Evolutionary conservation across 2,113 vertebrate genomes (phyloP), one percentile per base, ranked within the genome.

Genomic region (Bufo gargarizans): DNA sequence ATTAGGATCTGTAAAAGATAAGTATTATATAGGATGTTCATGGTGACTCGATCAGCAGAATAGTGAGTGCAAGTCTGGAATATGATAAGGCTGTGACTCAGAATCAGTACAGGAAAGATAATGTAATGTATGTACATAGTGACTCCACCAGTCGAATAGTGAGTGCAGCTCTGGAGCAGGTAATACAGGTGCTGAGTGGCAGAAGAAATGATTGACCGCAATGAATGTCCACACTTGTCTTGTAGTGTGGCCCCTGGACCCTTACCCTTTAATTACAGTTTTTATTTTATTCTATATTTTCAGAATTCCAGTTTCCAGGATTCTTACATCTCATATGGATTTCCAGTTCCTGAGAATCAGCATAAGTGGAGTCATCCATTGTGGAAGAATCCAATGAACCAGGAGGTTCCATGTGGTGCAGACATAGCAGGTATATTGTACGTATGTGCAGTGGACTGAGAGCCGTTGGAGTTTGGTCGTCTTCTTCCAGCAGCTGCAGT

Each of bases 341-440:
- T 84, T 84, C 82, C 82, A 53, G 11, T 69, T 12, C n/a, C 53
- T 84, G 59, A 67, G 11, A 22, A 67, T 22, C 47, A 14, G 63
- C 20, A 65, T 19, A 71, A 69, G 63, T 84, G 59, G 61, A 13
- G 49, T 22, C 10, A 53, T 84, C 63, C 82, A 22, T 55, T 78
- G 20, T 84, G 59, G 61, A 49, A 16, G 16, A 63, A 67, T 11
- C 11, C 50, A 19, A 3, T 63, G 5, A 53, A 69, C 20, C 82
- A 84, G 82, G 63, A 84, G 45, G 82, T 84, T 14, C 82, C 82
- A 20, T 84, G 61, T 50, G 45, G 11, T 19, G 59, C 82, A 22
- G 49, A 84, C 9, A 10, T 20, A 14, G 10, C 82, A 84, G 82
- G 82, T 84, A 69, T 3, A 9, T 76, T 14, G 0, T 33, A 13